These are phyloP conservation scores for Chaetura pelagica DNA, from an alignment of 2,113 vertebrate species.

Conservation along the genomic window DNA sequence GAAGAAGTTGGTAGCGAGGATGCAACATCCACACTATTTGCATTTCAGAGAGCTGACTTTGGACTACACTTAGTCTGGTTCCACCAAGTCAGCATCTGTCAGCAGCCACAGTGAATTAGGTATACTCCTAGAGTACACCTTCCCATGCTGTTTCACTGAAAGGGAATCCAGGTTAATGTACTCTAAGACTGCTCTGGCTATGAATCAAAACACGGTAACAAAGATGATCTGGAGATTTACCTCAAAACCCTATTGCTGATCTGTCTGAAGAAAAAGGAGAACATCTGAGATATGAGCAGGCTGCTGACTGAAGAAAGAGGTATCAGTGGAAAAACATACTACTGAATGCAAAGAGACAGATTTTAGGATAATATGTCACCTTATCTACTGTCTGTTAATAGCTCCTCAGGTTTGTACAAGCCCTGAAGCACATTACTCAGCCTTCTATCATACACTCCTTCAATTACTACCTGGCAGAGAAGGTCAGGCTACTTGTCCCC, in stretches of 20 bases:
- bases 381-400: not conserved
- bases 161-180: not conserved
- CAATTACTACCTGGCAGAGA: not conserved
- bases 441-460: not conserved
- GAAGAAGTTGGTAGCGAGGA: not conserved
- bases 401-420: not conserved
- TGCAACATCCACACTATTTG: not conserved
- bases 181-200: not conserved
- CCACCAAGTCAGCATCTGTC: not conserved
- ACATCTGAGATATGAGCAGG: not conserved
- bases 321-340: not conserved
- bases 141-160: not conserved
- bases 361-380: not conserved
- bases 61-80: not conserved
- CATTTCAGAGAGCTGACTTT: constrained; percentile 19
- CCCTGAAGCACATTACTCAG: not conserved
- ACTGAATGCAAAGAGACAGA: not conserved
- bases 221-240: not conserved
- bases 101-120: not conserved
- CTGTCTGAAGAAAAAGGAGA: not conserved
- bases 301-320: not conserved
- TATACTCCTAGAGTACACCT: not conserved
- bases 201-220: constrained; percentile 11
- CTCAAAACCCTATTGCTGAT: constrained; percentile 8
- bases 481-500: not conserved